Percentiles rank a stretch among this genome's conserved stretches.
Conservation (phyloP, 2,797 vertebrate species). For the Leptatherina wallacei region DNA sequence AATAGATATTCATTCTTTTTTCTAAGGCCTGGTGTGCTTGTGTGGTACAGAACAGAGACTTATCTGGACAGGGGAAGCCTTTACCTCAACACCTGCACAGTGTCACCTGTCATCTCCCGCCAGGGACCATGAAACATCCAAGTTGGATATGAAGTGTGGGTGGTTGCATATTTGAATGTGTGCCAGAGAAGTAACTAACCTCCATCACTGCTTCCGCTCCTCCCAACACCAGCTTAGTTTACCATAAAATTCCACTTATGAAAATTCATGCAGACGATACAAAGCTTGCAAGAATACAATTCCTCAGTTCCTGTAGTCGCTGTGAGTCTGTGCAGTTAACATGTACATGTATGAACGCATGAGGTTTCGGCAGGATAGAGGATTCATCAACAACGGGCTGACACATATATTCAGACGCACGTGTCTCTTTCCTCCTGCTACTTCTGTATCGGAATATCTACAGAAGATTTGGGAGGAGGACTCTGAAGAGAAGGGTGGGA, state of each 20-base stretch:
- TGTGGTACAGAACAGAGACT: constrained; percentile 27
- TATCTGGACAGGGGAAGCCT: constrained; percentile 43
- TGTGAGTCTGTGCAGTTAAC: constrained; percentile 30
- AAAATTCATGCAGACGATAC: constrained; percentile 65
- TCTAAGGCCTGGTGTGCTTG: constrained; percentile 15
- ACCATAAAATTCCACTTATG: constrained; percentile 68
- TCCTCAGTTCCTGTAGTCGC: constrained; percentile 47
- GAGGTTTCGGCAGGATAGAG: constrained; percentile 36
- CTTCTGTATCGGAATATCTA: constrained; percentile 60
- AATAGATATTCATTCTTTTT: constrained; percentile 13
- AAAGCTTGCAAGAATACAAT: constrained; percentile 63
- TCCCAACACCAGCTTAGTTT: constrained; percentile 47
- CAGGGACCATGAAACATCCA: constrained; percentile 40
- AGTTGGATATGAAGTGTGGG: constrained; percentile 21
- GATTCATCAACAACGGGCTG: constrained; percentile 46
- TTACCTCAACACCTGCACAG: constrained; percentile 44
- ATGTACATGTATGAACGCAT: constrained; percentile 29
- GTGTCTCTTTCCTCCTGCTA: constrained; percentile 48
- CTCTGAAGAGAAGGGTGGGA: constrained; percentile 40
- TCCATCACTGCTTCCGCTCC: constrained; percentile 9
- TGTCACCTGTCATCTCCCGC: constrained; percentile 55
- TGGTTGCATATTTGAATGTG: constrained; percentile 29
- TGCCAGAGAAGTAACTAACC: constrained; percentile 46
- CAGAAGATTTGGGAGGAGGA: constrained; percentile 53
- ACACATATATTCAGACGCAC: constrained; percentile 41